Conservation (phyloP, 2,888 invertebrate species). For the Drosophila merina region DNA sequence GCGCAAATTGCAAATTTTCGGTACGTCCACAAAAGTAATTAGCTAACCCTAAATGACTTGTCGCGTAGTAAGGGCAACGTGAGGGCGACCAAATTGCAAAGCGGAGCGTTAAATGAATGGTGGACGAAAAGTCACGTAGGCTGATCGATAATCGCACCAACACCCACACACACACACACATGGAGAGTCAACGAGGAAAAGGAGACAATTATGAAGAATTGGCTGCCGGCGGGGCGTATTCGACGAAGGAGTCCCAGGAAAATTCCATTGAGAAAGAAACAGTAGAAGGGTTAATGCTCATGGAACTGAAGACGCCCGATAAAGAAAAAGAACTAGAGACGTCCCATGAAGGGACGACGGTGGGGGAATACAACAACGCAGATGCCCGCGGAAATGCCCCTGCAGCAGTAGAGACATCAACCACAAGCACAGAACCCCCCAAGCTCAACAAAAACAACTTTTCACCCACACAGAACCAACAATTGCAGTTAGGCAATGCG, state of each 20-base stretch:
- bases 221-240: constrained; percentile 22
- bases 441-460: constrained; percentile 11
- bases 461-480: constrained; percentile 19
- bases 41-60: neutral
- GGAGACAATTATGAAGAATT: constrained; percentile 62
- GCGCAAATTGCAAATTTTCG: constrained; percentile 4
- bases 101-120: neutral
- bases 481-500: constrained; percentile 43
- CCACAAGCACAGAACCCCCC: constrained; percentile 43
- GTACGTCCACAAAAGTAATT: neutral
- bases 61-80: neutral
- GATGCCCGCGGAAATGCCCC: constrained; percentile 46
- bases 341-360: constrained; percentile 16
- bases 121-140: constrained; percentile 60
- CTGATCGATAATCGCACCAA: constrained; percentile 62
- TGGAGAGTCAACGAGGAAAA: constrained; percentile 62
- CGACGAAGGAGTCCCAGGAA: constrained; percentile 21
- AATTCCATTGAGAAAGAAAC: constrained; percentile 1
- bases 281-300: constrained; percentile 10
- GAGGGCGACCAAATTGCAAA: neutral
- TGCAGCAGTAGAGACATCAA: constrained; percentile 34
- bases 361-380: constrained; percentile 46
- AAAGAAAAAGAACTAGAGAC: constrained; percentile 41
- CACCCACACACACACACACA: constrained; percentile 52
- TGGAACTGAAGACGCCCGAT: constrained; percentile 37